Conservation (phyloP, 2,888 invertebrate genomes). For the Euplagia quadripunctaria region DNA sequence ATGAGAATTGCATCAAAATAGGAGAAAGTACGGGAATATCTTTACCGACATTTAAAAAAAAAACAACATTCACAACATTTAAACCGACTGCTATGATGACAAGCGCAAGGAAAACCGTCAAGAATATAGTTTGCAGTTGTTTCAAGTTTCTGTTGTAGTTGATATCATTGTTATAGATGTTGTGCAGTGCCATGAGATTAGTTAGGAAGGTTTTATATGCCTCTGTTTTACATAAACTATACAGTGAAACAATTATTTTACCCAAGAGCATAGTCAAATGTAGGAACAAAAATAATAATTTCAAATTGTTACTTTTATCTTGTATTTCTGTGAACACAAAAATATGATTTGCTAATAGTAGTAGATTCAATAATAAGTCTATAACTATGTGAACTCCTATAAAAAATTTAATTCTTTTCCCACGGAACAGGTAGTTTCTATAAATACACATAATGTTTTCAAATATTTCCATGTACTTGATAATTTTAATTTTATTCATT, state of each 20-base stretch:
- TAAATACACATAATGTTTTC: slow-evolving; percentile 14
- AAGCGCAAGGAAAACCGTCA: background rate
- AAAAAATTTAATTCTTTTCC: background rate
- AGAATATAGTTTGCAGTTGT: no score
- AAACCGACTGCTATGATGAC: background rate
- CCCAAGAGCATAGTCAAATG: background rate
- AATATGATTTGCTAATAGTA: background rate
- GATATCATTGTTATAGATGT: no score
- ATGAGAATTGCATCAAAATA: background rate
- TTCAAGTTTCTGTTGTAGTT: no score
- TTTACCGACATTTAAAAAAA: background rate
- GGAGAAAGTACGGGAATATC: background rate
- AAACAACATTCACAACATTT: background rate
- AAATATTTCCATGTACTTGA: background rate
- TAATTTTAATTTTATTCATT: background rate
- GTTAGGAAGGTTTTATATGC: no score
- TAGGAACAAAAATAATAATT: background rate
- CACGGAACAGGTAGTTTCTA: background rate
- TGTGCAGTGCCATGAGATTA: no score
- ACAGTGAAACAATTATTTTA: background rate
- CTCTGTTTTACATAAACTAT: background rate
- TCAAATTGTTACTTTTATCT: background rate
- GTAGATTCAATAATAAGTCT: background rate
- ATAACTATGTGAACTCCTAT: background rate
- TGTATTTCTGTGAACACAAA: background rate